phyloP scores from a whole-genome alignment of 2,888 invertebrate species.

The Cantharis flavilabris region DNA sequence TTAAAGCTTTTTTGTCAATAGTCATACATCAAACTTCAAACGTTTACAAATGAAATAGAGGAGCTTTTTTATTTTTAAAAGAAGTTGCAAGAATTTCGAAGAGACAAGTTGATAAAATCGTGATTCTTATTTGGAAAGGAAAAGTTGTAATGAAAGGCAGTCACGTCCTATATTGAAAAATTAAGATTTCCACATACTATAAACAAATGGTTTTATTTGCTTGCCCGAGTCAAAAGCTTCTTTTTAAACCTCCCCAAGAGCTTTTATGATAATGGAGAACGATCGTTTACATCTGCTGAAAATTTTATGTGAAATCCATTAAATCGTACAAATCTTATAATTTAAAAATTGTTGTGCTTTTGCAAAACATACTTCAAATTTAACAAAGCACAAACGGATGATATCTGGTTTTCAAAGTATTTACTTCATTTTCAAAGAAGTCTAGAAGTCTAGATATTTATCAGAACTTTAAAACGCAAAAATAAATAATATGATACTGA shows the following conservation, averaged over 20 bases:
- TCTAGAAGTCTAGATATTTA: too few species aligned
- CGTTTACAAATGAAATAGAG: neutral
- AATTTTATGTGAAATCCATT: neutral
- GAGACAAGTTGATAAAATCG: neutral
- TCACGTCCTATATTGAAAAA: neutral
- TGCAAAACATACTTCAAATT: neutral
- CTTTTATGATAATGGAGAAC: neutral
- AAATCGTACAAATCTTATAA: neutral
- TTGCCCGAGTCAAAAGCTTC: neutral
- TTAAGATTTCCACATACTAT: neutral
- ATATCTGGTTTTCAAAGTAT: neutral
- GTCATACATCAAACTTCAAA: neutral
- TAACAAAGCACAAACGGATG: neutral
- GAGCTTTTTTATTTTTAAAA: neutral
- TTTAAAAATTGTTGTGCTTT: neutral
- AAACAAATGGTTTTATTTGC: neutral
- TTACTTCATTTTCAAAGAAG: neutral
- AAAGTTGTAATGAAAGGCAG: neutral
- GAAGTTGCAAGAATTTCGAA: neutral
- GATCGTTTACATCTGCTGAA: neutral
- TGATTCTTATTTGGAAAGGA: neutral
- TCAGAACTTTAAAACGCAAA: neutral
- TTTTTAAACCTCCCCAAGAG: neutral
- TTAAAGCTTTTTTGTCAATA: too few species aligned
- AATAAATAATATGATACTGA: conserved; percentile 42